These are phyloP conservation scores for Emydura subglobosa DNA, from an alignment of 2,113 vertebrate species.

Conservation along the genomic window DNA sequence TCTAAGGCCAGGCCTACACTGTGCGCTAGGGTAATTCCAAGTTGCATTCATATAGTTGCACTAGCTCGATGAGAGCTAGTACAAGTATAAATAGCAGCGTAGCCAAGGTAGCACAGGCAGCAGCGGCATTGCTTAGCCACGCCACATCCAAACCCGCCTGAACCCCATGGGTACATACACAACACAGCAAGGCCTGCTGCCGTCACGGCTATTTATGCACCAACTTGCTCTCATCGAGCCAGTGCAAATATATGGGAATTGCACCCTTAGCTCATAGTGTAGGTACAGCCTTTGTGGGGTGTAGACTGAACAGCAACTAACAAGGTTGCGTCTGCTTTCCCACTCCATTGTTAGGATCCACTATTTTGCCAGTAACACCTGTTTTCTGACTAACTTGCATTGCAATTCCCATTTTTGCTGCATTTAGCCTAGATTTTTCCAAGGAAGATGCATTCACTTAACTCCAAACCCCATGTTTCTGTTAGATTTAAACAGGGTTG, in stretches of 20 bases:
- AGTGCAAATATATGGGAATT: rapidly evolving
- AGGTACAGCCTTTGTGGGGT: neutral
- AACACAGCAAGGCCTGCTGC: neutral
- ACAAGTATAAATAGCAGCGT: too few species aligned
- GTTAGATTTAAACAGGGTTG: neutral
- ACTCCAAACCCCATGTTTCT: neutral
- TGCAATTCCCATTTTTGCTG: neutral
- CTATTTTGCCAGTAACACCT: neutral
- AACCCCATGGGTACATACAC: neutral
- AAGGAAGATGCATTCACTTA: neutral
- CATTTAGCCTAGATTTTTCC: neutral
- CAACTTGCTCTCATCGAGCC: neutral
- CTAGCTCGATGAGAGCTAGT: neutral
- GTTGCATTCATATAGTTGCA: neutral
- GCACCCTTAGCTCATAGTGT: neutral
- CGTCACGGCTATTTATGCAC: neutral
- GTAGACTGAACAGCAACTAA: neutral
- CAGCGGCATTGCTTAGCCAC: neutral
- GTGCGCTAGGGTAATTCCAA: neutral
- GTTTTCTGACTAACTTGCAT: rapidly evolving
- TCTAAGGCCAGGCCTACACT: neutral
- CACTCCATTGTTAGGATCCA: neutral
- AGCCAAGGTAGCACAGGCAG: too few species aligned
- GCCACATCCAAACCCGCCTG: neutral
- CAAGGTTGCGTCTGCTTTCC: neutral